Percentiles rank a stretch among this genome's conserved stretches.
Evolutionary conservation across 2,888 invertebrate species (phyloP).

Genomic region (Sympetrum striolatum): DNA sequence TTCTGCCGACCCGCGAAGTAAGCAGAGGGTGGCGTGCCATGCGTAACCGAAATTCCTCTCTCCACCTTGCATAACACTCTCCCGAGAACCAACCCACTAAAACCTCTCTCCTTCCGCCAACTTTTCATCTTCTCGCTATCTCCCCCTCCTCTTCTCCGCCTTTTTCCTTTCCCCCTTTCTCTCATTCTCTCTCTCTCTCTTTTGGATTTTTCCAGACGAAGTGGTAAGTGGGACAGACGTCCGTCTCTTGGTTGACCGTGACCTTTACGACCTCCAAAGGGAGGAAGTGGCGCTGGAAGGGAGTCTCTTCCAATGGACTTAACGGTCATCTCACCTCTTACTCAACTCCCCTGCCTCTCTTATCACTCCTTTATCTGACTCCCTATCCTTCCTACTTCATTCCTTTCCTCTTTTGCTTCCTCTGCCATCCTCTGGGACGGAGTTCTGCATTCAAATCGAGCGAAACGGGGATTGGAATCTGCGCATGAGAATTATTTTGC

Average conservation of each 20-base stretch:
- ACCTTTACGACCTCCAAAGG: conserved; percentile 13
- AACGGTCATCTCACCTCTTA: conserved; percentile 3
- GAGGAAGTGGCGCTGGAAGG: conserved; percentile 6
- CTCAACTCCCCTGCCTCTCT: not conserved
- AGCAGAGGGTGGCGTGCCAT: not conserved
- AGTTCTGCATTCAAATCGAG: too few species aligned
- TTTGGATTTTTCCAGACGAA: not conserved
- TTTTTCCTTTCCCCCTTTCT: conserved; percentile 27
- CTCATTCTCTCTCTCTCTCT: not conserved
- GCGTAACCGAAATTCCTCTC: not conserved
- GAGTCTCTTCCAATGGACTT: not conserved
- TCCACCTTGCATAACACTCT: not conserved
- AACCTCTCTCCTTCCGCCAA: conserved; percentile 56
- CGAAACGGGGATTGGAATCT: too few species aligned
- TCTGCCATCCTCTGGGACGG: too few species aligned
- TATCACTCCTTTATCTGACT: conserved; percentile 1
- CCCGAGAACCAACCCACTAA: not conserved
- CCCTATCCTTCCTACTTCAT: not conserved
- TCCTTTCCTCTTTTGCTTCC: not conserved
- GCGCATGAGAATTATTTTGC: too few species aligned
- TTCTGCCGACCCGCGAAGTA: not conserved
- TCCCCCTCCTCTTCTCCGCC: not conserved
- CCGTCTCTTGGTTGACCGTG: not conserved
- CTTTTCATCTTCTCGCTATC: conserved; percentile 47
- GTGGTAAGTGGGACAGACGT: not conserved